A percentile compares a stretch with the other conserved stretches of the same genome.
Evolutionary conservation across 53 echinoderm and acorn worm species (phyloP).

Genomic region (Luidia sarsii): DNA sequence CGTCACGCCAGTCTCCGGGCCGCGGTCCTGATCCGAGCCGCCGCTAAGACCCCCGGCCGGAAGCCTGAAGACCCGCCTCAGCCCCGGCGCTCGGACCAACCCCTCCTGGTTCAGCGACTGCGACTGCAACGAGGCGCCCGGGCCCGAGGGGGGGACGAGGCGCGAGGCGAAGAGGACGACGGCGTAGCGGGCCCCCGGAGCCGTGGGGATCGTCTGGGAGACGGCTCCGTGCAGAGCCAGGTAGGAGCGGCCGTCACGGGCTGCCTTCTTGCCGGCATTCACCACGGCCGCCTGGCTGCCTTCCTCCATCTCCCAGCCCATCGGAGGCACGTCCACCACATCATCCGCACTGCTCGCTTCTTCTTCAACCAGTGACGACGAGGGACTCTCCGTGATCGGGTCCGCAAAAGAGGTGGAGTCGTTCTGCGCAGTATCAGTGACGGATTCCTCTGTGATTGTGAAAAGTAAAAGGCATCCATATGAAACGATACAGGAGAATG

Average conservation of each 20-base stretch:
- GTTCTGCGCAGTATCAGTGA: no score
- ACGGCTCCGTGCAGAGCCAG: conserved; percentile 25
- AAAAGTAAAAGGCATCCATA: no score
- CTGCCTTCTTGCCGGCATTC: not conserved
- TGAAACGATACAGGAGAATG: no score
- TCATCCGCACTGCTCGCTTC: no score
- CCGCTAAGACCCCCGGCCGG: not conserved
- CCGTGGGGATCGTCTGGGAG: conserved; percentile 27
- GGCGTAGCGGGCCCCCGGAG: conserved; percentile 29
- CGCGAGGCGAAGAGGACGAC: conserved; percentile 37
- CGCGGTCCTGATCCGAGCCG: not conserved
- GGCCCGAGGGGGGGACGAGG: conserved; percentile 1
- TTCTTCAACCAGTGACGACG: no score
- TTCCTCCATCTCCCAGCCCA: conserved; percentile 3
- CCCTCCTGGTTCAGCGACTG: conserved; percentile 50
- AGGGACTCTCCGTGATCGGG: no score
- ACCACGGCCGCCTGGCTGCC: not conserved
- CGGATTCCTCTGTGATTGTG: no score
- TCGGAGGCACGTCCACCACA: no score
- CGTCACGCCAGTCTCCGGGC: not conserved
- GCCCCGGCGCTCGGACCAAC: conserved; percentile 30
- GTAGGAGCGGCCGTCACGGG: conserved; percentile 23
- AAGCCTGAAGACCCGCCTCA: conserved; percentile 34
- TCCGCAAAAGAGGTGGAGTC: no score
- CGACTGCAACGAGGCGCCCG: no score